phyloP scores from a whole-genome alignment of 2,113 vertebrate species.

The Bubo scandiacus region DNA sequence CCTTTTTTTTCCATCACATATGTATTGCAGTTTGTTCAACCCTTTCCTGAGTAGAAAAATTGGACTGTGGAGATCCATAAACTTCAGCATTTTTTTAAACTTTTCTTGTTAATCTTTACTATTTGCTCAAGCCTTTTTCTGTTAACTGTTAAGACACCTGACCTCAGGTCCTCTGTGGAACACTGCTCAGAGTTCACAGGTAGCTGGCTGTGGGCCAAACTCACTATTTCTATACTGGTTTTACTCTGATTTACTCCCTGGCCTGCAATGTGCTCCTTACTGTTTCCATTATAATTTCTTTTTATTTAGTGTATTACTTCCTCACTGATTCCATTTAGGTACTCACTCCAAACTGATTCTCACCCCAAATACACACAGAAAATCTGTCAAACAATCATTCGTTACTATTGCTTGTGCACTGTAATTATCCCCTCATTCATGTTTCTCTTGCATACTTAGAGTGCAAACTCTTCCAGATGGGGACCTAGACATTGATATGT shows the following conservation, averaged over 20 bases:
- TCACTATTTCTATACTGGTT: not conserved
- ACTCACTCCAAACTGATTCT: not conserved
- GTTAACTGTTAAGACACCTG: not conserved
- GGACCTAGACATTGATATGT: not conserved
- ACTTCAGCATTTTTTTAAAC: not conserved
- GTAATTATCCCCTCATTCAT: not conserved
- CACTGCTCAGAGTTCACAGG: not conserved
- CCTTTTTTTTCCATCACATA: rapidly evolving
- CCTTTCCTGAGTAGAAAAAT: not conserved
- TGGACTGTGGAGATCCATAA: not conserved
- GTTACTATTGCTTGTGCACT: not conserved
- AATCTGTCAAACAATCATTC: not conserved
- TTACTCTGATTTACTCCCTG: not conserved
- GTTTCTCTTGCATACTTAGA: not conserved
- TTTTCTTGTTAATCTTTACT: not conserved
- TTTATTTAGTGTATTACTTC: not conserved
- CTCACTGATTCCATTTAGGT: not conserved
- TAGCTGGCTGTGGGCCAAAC: not conserved
- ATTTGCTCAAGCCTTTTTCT: not conserved
- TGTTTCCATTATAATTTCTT: not conserved
- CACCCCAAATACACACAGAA: not conserved
- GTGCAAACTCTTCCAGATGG: not conserved
- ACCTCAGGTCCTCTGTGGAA: not conserved
- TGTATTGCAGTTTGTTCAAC: not conserved
- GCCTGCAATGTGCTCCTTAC: not conserved